Evolutionary conservation across 2,797 vertebrate species (phyloP).

Genomic region (Gymnothorax reevesii): DNA sequence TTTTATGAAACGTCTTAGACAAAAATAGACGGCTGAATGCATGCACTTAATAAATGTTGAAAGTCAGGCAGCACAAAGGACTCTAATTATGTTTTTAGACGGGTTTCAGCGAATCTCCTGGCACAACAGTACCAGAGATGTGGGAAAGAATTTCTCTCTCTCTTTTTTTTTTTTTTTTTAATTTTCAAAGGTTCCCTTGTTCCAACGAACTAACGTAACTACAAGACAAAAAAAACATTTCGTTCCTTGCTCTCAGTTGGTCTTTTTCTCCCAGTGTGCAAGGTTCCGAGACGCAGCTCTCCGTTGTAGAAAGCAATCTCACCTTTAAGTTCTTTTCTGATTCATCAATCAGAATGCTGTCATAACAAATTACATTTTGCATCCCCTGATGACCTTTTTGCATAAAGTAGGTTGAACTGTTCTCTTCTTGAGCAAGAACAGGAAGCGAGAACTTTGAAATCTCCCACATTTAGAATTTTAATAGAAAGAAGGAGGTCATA

Average conservation of each 20-base stretch:
- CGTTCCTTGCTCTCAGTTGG: background rate
- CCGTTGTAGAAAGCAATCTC: background rate
- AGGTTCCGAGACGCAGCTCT: background rate
- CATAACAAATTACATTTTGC: background rate
- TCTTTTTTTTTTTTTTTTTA: background rate
- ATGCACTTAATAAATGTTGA: conserved; percentile 37
- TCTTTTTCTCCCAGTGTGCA: background rate
- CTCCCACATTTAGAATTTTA: background rate
- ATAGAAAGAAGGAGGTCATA: background rate
- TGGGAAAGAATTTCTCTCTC: background rate
- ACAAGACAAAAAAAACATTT: background rate
- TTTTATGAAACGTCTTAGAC: conserved; percentile 20
- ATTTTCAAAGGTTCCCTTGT: background rate
- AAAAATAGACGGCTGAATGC: conserved; percentile 11
- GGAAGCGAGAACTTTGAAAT: background rate
- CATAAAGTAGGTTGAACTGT: background rate
- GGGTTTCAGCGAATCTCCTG: background rate
- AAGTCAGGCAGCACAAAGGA: background rate
- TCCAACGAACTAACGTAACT: background rate
- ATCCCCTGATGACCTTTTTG: background rate
- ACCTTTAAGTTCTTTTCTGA: background rate
- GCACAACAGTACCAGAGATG: background rate
- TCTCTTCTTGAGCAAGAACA: background rate
- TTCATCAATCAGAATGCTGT: background rate
- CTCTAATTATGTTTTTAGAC: conserved; percentile 3